Base-by-base conservation (phyloP, 2,797 vertebrate genomes). In the Pangasius sanitwongsei region DNA sequence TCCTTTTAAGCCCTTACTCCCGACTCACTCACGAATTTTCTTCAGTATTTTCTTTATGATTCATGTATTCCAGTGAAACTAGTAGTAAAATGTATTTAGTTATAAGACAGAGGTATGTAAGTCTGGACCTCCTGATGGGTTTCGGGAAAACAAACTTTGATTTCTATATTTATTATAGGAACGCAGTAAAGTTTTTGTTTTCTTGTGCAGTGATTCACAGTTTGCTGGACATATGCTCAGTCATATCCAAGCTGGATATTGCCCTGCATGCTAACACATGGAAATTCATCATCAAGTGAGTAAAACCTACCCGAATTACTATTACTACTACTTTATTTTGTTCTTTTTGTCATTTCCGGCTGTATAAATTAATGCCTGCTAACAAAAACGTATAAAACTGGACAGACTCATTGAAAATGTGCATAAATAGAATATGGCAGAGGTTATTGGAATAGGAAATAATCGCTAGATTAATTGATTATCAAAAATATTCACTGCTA, bases 241-340 rank as follows among this genome's bases (percentile, higher is more conserved):
- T 98, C 88, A 97, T 99, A 94, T 97, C 97, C 69, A 96, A 94
- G 85, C 96, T 99, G 96, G 98, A 99, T 93, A 96, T 98, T 1
- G 97, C 98, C 1, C 95, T 99, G 91, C 97, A 99, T 93, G 98
- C 98, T 89, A 99, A 99, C 91, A 98, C 98, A 0, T 99, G 98
- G 98, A 99, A 99, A 92, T 99, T 97, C 93, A 97, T 99, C 70
- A 97, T 99, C 94, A 99, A 97, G 98, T 99, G 94, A 95, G 97
- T 97, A 63, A 86, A 69, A 53, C n/a, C 1, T 78, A 20, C 28
- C 31, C 12, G 18, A 65, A n/a, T 83, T 63, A 28, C 13, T 48
- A 0, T 20, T 11, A 59, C 18, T 59, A 0, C 0, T 23, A 25
- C 13, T 59, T 16, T 31, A 20, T 34, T 81, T 34, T 55, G 50